Evolutionary conservation across 92 coral and sea anemone genomes (phyloP), one percentile per base, ranked within the genome.

Genomic region (Parazoanthus atlanticus): DNA sequence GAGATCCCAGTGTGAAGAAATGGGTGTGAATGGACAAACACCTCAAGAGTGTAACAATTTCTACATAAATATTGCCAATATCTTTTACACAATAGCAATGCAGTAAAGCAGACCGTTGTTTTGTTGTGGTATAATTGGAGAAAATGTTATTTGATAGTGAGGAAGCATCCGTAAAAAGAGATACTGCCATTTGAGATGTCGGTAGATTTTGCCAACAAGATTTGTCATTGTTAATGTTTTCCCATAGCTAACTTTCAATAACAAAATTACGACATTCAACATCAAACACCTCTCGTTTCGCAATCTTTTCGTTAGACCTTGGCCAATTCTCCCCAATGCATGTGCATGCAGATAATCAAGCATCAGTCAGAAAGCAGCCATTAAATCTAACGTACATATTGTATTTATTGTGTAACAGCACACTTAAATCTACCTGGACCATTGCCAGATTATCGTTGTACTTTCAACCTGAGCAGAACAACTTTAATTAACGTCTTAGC

Each of bases 331-430:
- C 13, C 58, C 58, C 19, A 16, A 13, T 52, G 32, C 19, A 41
- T 58, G 2, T 52, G 69, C 71, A 80, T 56, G 47, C 31, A 54
- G 34, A 25, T 52, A 30, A 33, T 28, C 17, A 49, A 28, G 70
- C 10, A 80, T 15, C 12, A 78, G 29, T 25, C 11, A 5, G 16
- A 65, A 21, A 56, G 38, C 10, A 32, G 15, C 65, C 23, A 54
- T 3, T 30, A 21, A 5, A 49, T 33, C 9, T 17, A 46, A 31
- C 28, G 29, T 28, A 19, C 36, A 16, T 56, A 19, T 71, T 40
- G 33, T 69, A n/a, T 70, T 70, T 84, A 69, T 69, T 84, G 78
- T 84, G 78, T 84, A 84, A 84, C 65, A 83, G 29, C 86, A 82
- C 86, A 82, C 54, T 66, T 66, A 64, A 58, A 64, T 82, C 76